A percentile compares a stretch with the other conserved stretches of the same genome.
phyloP scores from a whole-genome alignment of 1,140 invertebrate species.

The Aphelinus atriplicis region DNA sequence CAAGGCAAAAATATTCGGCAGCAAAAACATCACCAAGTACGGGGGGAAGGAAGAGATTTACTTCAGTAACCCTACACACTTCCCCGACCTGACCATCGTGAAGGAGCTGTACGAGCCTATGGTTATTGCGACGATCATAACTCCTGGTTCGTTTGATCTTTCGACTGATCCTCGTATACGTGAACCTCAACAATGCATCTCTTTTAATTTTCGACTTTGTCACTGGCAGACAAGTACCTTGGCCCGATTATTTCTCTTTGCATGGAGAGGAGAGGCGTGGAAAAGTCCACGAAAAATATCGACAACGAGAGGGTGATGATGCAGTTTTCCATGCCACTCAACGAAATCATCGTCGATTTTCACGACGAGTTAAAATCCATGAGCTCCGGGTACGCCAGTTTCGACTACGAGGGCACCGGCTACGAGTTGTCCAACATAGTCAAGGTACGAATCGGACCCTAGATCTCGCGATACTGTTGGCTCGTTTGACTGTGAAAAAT shows the following conservation, averaged over 20 bases:
- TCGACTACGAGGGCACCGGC: constrained; percentile 95
- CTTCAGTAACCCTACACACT: constrained; percentile 86
- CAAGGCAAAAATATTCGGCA: constrained; percentile 80
- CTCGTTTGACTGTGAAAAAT: too few species aligned
- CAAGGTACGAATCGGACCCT: constrained; percentile 69
- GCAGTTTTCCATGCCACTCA: constrained; percentile 86
- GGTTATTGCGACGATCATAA: constrained; percentile 89
- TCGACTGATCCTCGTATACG: background rate
- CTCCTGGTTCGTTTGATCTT: constrained; percentile 70
- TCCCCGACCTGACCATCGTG: constrained; percentile 77
- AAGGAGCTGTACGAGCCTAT: constrained; percentile 88
- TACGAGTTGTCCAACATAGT: constrained; percentile 79
- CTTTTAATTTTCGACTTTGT: too few species aligned
- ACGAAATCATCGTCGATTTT: constrained; percentile 95
- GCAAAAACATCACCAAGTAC: constrained; percentile 72
- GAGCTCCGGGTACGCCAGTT: constrained; percentile 95
- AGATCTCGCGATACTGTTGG: too few species aligned
- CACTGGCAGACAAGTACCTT: constrained; percentile 71
- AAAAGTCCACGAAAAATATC: constrained; percentile 79
- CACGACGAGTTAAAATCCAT: constrained; percentile 91
- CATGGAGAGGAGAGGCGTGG: constrained; percentile 80
- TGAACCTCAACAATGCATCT: too few species aligned
- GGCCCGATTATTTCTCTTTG: constrained; percentile 79
- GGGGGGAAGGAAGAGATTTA: constrained; percentile 71
- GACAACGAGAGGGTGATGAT: constrained; percentile 85